Evolutionary conservation across 2,797 vertebrate species (phyloP), one percentile per base, ranked within the genome.

Genomic region (Spinus pinus): DNA sequence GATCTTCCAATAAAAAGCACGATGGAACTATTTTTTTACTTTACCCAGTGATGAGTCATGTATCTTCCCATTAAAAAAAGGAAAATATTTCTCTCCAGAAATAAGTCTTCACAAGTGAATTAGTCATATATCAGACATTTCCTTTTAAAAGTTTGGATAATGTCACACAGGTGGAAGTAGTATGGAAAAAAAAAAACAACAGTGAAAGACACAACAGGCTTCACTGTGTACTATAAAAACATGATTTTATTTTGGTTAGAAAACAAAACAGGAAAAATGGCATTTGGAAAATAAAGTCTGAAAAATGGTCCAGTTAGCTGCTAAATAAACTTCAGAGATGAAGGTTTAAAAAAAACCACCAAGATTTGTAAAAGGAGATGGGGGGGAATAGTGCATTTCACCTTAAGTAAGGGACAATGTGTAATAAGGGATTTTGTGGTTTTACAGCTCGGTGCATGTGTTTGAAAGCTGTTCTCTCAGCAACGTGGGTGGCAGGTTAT

Each of bases 401-500:
- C 97, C 98, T 98, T 98, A 98, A 99, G 97, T 98, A 98, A 98
- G 98, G 98, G 98, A 99, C 99, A 99, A 98, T 98, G 98, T 98
- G 98, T 98, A 99, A 98, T 98, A 98, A 98, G 98, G 98, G 98
- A 98, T 98, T 98, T 98, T 98, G 98, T 98, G 98, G 99, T 99
- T 99, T 99, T 99, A 99, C 98, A 99, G 98, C 98, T 99, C 98
- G 98, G 98, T 98, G 98, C 98, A 98, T 99, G 98, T 98, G 98
- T 98, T 98, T 98, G 98, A 99, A 98, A 99, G 98, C 98, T 96
- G 97, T 98, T 98, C 98, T 98, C 98, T 99, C 98, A 98, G 98
- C 99, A 98, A 99, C 98, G 99, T 99, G 99, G 99, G 99, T 99
- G 99, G 99, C 98, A 98, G 97, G 97, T 98, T 99, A 98, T 98